phyloP scores from a whole-genome alignment of 2,888 invertebrate species.

The Prosopocoilus inquinatus region DNA sequence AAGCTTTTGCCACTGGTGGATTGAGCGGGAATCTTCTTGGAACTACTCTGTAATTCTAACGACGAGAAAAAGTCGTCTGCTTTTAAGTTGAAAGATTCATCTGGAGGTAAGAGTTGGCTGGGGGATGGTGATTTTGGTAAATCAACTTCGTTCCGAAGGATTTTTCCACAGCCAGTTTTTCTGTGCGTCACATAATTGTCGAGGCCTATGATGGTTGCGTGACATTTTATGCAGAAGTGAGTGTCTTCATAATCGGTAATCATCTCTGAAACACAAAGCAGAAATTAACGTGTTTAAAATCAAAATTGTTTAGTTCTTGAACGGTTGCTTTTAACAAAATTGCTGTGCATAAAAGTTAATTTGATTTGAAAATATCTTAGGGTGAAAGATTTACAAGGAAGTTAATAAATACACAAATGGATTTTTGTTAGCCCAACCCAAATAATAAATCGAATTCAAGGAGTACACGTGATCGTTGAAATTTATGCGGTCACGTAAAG shows the following conservation, averaged over 20 bases:
- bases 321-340: too few relatives aligned
- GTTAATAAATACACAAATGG: too few relatives aligned
- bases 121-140: slow-evolving; percentile 42
- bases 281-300: background rate
- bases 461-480: background rate
- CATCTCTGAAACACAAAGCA: slow-evolving; percentile 45
- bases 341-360: too few relatives aligned
- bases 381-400: too few relatives aligned
- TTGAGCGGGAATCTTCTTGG: slow-evolving; percentile 55
- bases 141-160: slow-evolving; percentile 25
- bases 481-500: slow-evolving; percentile 22
- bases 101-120: slow-evolving; percentile 44
- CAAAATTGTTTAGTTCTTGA: background rate
- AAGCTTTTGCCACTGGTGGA: slow-evolving; percentile 51
- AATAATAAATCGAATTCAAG: too few relatives aligned
- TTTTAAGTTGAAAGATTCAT: slow-evolving; percentile 62
- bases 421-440: too few relatives aligned
- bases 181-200: slow-evolving; percentile 84
- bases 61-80: slow-evolving; percentile 87
- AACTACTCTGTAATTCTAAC: slow-evolving; percentile 73
- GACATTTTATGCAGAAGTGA: slow-evolving; percentile 87
- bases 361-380: too few relatives aligned
- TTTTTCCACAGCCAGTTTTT: slow-evolving; percentile 65
- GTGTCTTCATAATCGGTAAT: slow-evolving; percentile 71
- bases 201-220: slow-evolving; percentile 77